A percentile compares a stretch with the other conserved stretches of the same genome.
phyloP scores from a whole-genome alignment of 2,888 invertebrate genomes.

The Apotomis capreana region DNA sequence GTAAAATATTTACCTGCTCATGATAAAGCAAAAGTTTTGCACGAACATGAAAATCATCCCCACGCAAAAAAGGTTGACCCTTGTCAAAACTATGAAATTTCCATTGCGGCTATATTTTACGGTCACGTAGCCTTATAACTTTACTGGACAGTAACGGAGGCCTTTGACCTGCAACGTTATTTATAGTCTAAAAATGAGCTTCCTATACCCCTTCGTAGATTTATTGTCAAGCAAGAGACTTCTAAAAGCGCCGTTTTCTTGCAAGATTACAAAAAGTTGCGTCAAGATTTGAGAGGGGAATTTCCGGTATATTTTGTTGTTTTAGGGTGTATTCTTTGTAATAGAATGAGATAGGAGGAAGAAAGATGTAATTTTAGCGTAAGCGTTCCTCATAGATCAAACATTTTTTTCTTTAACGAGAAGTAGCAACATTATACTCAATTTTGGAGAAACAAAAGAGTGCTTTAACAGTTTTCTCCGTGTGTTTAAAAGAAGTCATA shows the following conservation, averaged over 20 bases:
- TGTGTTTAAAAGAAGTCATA: too few species aligned
- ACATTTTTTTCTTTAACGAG: background rate
- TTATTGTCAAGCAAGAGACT: constrained; percentile 41
- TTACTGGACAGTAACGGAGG: constrained; percentile 38
- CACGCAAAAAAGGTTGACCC: constrained; percentile 10
- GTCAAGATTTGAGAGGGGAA: constrained; percentile 23
- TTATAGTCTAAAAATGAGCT: constrained; percentile 44
- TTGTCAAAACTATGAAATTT: constrained; percentile 33
- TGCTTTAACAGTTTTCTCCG: too few species aligned
- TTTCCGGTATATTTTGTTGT: constrained; percentile 17
- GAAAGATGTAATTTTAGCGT: constrained; percentile 10
- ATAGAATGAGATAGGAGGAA: background rate
- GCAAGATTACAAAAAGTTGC: constrained; percentile 29
- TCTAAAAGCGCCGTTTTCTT: constrained; percentile 19
- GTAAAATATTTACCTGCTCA: background rate
- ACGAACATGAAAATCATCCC: constrained; percentile 15
- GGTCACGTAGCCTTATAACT: constrained; percentile 33
- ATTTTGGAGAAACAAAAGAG: background rate
- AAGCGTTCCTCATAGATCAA: background rate
- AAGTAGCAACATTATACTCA: too few species aligned
- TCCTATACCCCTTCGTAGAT: constrained; percentile 42
- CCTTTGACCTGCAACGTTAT: constrained; percentile 45
- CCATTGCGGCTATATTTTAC: constrained; percentile 29
- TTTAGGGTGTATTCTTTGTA: constrained; percentile 15
- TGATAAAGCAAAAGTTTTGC: background rate